A percentile compares a stretch with the other conserved stretches of the same genome.
Evolutionary conservation across 2,888 invertebrate genomes (phyloP).

Genomic region (Drosophila tripunctata): DNA sequence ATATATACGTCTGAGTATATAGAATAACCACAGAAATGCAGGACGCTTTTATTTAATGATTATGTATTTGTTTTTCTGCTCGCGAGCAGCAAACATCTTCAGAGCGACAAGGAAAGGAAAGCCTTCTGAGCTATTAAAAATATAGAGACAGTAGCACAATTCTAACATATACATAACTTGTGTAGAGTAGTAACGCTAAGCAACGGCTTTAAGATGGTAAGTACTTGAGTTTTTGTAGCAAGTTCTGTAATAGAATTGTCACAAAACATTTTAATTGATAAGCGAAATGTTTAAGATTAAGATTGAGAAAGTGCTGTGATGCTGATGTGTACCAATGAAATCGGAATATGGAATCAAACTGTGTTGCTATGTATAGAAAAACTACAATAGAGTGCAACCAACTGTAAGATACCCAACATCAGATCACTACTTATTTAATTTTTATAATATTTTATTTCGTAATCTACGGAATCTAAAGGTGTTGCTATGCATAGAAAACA

Average conservation of each 20-base stretch:
- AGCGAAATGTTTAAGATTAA: constrained; percentile 25
- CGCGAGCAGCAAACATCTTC: constrained; percentile 53
- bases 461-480: too few relatives aligned
- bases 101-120: constrained; percentile 32
- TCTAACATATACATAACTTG: too few relatives aligned
- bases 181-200: neutral
- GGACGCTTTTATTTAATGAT: constrained; percentile 62
- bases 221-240: constrained; percentile 4
- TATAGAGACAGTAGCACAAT: too few relatives aligned
- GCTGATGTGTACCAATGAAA: constrained; percentile 70
- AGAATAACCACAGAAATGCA: constrained; percentile 62
- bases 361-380: too few relatives aligned
- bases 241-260: constrained; percentile 13
- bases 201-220: constrained; percentile 30
- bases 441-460: too few relatives aligned
- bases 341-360: too few relatives aligned
- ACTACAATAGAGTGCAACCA: too few relatives aligned
- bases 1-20: constrained; percentile 20
- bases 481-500: too few relatives aligned
- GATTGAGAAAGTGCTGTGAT: constrained; percentile 2
- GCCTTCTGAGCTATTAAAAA: too few relatives aligned
- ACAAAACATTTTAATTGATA: constrained; percentile 46
- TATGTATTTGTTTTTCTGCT: constrained; percentile 47
- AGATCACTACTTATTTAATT: too few relatives aligned
- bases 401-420: too few relatives aligned